Conservation (phyloP, 1,140 invertebrate species). For the Acromyrmex heyeri region DNA sequence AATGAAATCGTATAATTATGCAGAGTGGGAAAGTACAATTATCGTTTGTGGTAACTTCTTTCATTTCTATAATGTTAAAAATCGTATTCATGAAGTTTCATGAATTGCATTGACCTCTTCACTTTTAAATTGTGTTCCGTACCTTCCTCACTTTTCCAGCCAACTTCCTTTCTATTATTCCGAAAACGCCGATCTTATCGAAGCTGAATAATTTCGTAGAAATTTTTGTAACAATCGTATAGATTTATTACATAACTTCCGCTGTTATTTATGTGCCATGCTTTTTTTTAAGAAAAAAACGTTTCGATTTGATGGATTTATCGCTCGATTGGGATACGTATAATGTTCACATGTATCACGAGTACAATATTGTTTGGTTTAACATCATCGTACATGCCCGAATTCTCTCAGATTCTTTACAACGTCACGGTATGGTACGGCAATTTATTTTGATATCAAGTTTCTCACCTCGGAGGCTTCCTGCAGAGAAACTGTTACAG, state of each 20-base stretch:
- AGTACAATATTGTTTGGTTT: constrained; percentile 58
- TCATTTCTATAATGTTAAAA: constrained; percentile 36
- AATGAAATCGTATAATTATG: constrained; percentile 32
- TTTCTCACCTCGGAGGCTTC: constrained; percentile 55
- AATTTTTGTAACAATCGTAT: constrained; percentile 3
- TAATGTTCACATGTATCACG: constrained; percentile 55
- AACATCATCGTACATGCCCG: constrained; percentile 53
- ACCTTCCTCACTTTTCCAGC: not conserved
- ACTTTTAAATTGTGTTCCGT: constrained; percentile 49
- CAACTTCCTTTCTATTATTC: constrained; percentile 15
- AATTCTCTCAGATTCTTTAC: constrained; percentile 59
- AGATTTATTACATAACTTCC: constrained; percentile 29
- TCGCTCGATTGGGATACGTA: constrained; percentile 44
- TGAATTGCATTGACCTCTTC: constrained; percentile 53
- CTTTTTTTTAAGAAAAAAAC: not conserved
- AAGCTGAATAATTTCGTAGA: constrained; percentile 4
- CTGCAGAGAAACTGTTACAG: constrained; percentile 49
- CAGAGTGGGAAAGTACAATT: constrained; percentile 42
- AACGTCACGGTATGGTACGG: constrained; percentile 47
- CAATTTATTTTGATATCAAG: constrained; percentile 64
- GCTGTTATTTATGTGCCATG: constrained; percentile 16
- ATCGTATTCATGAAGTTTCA: constrained; percentile 59
- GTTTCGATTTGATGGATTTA: constrained; percentile 41
- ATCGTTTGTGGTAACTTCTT: constrained; percentile 58
- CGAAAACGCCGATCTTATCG: constrained; percentile 15